Evolutionary conservation across 2,888 invertebrate species (phyloP).

Genomic region (Sussaba pulchella): DNA sequence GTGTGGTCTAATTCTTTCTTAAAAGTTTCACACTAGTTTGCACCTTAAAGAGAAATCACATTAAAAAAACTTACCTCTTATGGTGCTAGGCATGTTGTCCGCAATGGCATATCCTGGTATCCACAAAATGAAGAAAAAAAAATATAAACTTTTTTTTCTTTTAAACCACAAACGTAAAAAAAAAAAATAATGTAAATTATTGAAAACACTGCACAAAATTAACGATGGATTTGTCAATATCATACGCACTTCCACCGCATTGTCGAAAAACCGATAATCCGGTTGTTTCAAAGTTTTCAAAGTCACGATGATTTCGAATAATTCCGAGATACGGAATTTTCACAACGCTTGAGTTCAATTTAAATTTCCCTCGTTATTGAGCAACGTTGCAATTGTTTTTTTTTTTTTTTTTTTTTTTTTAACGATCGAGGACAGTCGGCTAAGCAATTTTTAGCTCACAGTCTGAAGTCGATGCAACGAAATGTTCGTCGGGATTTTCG

Average conservation of each 20-base stretch:
- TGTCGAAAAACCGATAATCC: slow-evolving; percentile 52
- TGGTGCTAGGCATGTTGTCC: slow-evolving; percentile 83
- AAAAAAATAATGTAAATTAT: slow-evolving; percentile 25
- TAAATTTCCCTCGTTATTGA: too few species aligned
- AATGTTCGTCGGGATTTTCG: slow-evolving; percentile 23
- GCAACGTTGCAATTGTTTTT: too few species aligned
- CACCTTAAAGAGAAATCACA: neutral
- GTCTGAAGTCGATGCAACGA: slow-evolving; percentile 26
- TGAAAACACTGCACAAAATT: slow-evolving; percentile 40
- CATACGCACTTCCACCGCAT: slow-evolving; percentile 71
- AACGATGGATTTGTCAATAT: slow-evolving; percentile 39
- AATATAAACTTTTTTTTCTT: slow-evolving; percentile 47
- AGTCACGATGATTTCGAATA: slow-evolving; percentile 14
- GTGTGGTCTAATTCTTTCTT: too few species aligned
- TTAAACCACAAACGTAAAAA: slow-evolving; percentile 39
- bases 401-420: too few species aligned
- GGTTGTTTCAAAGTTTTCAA: neutral
- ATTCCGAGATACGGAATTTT: too few species aligned
- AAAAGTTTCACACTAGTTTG: too few species aligned
- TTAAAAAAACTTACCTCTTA: slow-evolving; percentile 80
- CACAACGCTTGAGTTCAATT: too few species aligned
- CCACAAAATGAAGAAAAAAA: slow-evolving; percentile 68
- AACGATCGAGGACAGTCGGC: neutral
- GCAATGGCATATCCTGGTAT: slow-evolving; percentile 82
- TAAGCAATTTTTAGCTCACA: slow-evolving; percentile 11